Conservation (phyloP, 2,888 invertebrate species). For the Drosophila mimica region DNA sequence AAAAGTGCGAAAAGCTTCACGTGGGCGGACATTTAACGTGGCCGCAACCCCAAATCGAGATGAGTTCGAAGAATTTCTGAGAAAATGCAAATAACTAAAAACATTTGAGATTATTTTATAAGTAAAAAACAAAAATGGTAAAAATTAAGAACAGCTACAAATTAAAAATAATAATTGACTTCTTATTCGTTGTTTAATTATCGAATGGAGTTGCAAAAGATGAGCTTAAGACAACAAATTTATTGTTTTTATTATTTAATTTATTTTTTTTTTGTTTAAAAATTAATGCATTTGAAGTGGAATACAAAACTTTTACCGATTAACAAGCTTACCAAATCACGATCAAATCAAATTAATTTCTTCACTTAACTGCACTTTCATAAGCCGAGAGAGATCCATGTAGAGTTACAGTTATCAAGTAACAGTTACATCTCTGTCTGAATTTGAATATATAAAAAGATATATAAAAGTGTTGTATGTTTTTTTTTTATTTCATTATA, state of each 20-base stretch:
- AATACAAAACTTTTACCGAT: too few species aligned
- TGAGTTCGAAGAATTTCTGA: constrained; percentile 1
- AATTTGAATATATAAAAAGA: neutral
- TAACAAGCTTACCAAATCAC: too few species aligned
- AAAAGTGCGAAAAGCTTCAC: constrained; percentile 75
- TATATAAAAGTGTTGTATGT: neutral
- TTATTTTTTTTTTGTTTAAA: neutral
- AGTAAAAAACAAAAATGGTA: too few species aligned
- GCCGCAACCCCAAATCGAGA: constrained; percentile 38
- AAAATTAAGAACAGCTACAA: neutral
- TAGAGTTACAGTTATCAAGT: neutral
- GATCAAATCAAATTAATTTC: neutral
- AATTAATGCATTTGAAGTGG: neutral
- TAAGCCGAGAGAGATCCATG: neutral
- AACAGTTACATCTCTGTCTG: neutral
- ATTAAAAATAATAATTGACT: neutral
- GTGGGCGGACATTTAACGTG: constrained; percentile 44
- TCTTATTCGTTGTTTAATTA: neutral
- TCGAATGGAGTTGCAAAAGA: neutral
- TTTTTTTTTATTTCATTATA: too few species aligned
- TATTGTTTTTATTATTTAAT: neutral
- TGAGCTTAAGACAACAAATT: neutral
- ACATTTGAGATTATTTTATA: neutral
- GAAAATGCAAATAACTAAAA: neutral
- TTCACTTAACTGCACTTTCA: neutral